These are phyloP conservation scores for Solenopsis fugax DNA, from an alignment of 1,140 invertebrate species.

Conservation along the genomic window DNA sequence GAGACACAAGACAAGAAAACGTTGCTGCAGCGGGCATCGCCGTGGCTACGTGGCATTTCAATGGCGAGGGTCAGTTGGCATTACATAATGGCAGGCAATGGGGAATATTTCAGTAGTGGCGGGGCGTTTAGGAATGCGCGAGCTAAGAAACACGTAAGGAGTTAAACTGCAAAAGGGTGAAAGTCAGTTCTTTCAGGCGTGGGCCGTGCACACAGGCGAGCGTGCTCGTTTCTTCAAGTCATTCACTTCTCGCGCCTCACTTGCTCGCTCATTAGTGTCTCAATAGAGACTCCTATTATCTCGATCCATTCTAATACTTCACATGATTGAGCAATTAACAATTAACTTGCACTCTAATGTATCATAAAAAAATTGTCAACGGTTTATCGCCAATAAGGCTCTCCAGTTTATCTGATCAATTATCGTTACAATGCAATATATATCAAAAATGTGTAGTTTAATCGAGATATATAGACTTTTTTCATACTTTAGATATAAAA, in stretches of 20 bases:
- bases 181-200: constrained; percentile 61
- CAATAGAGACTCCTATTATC: constrained; percentile 9
- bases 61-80: constrained; percentile 53
- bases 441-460: not conserved
- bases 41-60: constrained; percentile 50
- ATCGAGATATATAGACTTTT: not conserved
- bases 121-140: constrained; percentile 45
- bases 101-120: constrained; percentile 36
- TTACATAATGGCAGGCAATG: constrained; percentile 40
- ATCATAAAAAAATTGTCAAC: not conserved
- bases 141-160: constrained; percentile 41
- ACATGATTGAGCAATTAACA: constrained; percentile 29
- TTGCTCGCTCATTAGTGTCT: constrained; percentile 40
- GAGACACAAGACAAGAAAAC: not conserved
- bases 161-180: constrained; percentile 48
- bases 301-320: not conserved
- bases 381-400: not conserved
- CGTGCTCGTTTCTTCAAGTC: constrained; percentile 31
- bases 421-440: not conserved
- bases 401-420: not conserved
- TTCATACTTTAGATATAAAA: not conserved
- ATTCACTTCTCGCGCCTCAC: constrained; percentile 41
- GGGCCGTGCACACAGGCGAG: constrained; percentile 24
- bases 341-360: constrained; percentile 6
- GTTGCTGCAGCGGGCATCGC: not conserved